These are phyloP conservation scores for Eriocheir sinensis DNA, from an alignment of 1,140 invertebrate species.

Conservation along the genomic window DNA sequence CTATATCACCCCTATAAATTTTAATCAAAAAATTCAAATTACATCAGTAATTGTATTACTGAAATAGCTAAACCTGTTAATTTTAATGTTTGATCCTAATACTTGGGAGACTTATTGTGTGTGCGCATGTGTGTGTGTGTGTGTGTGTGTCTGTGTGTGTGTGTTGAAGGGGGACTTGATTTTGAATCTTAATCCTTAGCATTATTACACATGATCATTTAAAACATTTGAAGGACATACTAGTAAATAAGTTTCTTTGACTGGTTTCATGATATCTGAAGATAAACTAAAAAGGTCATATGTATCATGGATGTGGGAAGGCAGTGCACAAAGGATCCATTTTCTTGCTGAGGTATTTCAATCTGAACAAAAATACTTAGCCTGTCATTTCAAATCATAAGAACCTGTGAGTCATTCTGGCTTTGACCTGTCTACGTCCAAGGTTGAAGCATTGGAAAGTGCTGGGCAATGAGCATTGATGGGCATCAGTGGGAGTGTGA, in stretches of 20 bases:
- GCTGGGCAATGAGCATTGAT: conserved; percentile 22
- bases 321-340: not conserved
- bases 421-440: conserved; percentile 21
- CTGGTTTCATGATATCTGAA: not conserved
- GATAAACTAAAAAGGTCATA: not conserved
- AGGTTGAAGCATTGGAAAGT: conserved; percentile 24
- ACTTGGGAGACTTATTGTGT: not conserved
- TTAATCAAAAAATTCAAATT: too few relatives aligned
- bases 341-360: not conserved
- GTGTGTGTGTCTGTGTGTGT: not conserved
- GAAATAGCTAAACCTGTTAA: too few relatives aligned
- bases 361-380: conserved; percentile 16
- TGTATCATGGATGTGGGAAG: not conserved
- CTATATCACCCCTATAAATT: too few relatives aligned
- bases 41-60: too few relatives aligned
- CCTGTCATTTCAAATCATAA: not conserved
- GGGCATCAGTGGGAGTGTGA: conserved; percentile 19
- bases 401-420: conserved; percentile 2
- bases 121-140: conserved; percentile 30
- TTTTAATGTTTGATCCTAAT: too few relatives aligned
- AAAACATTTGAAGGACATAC: not conserved
- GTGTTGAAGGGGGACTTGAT: not conserved
- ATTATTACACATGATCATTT: not conserved
- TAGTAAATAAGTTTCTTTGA: not conserved
- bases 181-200: not conserved